Percentiles rank a stretch among this genome's conserved stretches.
phyloP scores from a whole-genome alignment of 2,113 vertebrate species.

The Coryphaenoides rupestris region DNA sequence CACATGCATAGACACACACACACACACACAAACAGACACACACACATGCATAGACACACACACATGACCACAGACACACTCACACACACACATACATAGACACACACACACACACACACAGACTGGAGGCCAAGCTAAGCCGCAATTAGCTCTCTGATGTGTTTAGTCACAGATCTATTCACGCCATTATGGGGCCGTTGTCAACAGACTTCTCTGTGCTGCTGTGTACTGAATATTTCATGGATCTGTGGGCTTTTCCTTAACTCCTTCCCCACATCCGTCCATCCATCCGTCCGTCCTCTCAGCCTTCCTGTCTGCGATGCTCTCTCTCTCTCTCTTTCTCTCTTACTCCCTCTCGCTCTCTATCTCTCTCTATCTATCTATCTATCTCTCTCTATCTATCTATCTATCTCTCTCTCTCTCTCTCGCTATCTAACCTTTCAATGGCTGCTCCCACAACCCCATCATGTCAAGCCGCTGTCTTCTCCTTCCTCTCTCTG shows the following conservation, averaged over 20 bases:
- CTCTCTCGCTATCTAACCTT: neutral
- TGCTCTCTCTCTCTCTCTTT: neutral
- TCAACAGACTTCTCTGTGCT: slow-evolving; percentile 34
- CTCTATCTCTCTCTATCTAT: too few species aligned
- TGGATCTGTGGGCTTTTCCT: neutral
- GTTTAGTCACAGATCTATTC: neutral
- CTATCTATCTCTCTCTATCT: neutral
- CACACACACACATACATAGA: slow-evolving; percentile 1
- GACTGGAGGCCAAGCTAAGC: neutral
- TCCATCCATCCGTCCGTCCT: neutral
- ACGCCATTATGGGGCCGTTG: slow-evolving; percentile 14
- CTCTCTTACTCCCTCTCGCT: neutral
- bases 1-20: too few species aligned
- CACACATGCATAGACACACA: too few species aligned
- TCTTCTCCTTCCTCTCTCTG: slow-evolving; percentile 23
- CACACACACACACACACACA: neutral
- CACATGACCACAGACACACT: too few species aligned
- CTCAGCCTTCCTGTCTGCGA: slow-evolving; percentile 13
- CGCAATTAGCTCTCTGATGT: slow-evolving; percentile 21
- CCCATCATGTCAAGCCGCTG: slow-evolving; percentile 26
- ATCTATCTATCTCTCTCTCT: neutral
- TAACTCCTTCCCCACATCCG: neutral
- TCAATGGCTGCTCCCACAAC: slow-evolving; percentile 7
- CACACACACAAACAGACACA: neutral
- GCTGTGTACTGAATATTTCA: neutral